These are phyloP conservation scores for Gymnosoma rotundatum DNA, from an alignment of 2,888 invertebrate species.

Conservation along the genomic window DNA sequence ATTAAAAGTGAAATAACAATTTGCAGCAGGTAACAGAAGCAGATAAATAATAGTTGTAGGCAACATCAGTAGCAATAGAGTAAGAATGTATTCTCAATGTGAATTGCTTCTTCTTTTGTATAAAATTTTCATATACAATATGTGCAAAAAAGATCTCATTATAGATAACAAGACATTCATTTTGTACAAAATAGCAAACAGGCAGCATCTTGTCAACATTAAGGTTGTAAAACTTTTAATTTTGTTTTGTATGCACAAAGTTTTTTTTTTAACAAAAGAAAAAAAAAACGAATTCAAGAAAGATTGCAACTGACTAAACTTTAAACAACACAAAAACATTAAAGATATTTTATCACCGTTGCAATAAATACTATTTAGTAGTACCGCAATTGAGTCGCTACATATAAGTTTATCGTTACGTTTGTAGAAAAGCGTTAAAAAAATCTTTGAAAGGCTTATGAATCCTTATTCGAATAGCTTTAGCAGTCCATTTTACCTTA, in stretches of 20 bases:
- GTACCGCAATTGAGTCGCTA: neutral
- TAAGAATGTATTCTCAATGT: conserved; percentile 66
- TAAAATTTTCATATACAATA: conserved; percentile 48
- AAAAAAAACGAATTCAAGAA: neutral
- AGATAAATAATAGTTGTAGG: conserved; percentile 3
- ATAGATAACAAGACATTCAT: conserved; percentile 74
- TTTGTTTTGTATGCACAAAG: conserved; percentile 69
- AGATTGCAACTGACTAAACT: conserved; percentile 8
- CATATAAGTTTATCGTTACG: neutral
- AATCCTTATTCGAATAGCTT: no score
- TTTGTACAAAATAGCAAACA: conserved; percentile 65
- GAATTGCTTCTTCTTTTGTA: conserved; percentile 52
- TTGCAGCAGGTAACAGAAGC: conserved; percentile 13
- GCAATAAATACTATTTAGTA: neutral
- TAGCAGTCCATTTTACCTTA: no score
- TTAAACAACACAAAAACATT: conserved; percentile 18
- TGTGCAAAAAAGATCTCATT: conserved; percentile 74
- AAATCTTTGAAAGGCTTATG: no score
- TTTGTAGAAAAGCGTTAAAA: no score
- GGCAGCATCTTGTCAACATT: conserved; percentile 72
- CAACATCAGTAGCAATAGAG: neutral
- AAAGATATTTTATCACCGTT: conserved; percentile 28
- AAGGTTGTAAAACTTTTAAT: conserved; percentile 73
- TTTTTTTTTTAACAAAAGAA: conserved; percentile 20
- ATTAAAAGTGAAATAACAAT: neutral